Conservation (phyloP, 64 coral and sea anemone species). For the Dendrophyllia cribrosa region DNA sequence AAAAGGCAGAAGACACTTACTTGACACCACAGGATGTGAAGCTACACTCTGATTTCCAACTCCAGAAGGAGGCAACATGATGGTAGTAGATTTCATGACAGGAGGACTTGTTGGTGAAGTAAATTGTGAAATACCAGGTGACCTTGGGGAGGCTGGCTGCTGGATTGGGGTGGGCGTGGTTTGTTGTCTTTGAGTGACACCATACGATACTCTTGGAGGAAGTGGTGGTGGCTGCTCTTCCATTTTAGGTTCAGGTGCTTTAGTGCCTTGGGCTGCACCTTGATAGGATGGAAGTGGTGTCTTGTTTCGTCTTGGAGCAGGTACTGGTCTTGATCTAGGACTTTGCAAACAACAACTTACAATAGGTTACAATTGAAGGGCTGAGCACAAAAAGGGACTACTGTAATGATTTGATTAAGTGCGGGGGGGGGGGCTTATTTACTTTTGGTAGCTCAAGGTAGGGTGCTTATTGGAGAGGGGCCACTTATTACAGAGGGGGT, state of each 20-base stretch:
- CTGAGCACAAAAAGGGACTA: too few species aligned
- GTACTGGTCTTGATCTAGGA: constrained; percentile 33
- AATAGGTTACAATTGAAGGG: not conserved
- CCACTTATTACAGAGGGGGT: too few species aligned
- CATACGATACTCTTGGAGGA: not conserved
- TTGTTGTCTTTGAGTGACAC: not conserved
- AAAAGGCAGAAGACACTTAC: not conserved
- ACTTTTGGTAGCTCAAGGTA: too few species aligned
- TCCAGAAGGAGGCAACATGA: not conserved
- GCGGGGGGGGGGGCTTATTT: too few species aligned
- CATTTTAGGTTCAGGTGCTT: not conserved
- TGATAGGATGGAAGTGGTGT: not conserved
- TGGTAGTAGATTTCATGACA: not conserved
- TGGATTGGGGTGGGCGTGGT: not conserved
- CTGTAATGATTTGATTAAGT: too few species aligned
- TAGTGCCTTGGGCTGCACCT: not conserved
- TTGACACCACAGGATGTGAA: not conserved
- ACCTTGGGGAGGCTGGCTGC: not conserved
- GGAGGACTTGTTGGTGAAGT: not conserved
- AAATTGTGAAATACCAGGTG: not conserved
- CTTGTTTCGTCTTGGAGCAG: constrained; percentile 51
- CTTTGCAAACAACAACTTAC: not conserved
- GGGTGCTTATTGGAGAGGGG: too few species aligned
- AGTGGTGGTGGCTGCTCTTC: not conserved
- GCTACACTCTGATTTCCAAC: not conserved